Evolutionary conservation across 2,113 vertebrate species (phyloP).

Genomic region (Ptilorrhoa leucosticta): DNA sequence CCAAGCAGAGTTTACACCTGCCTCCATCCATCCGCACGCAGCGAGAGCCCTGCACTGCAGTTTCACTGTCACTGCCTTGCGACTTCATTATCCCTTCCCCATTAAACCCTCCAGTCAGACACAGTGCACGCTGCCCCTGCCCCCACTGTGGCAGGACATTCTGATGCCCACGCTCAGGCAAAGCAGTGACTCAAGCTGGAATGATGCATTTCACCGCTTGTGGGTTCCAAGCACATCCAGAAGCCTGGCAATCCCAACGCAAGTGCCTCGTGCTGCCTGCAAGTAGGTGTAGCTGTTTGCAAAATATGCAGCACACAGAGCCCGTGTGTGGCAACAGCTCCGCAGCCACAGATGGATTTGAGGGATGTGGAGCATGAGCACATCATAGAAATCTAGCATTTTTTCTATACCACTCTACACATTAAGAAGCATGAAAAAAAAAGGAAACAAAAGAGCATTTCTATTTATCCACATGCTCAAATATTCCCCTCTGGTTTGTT

Average conservation of each 20-base stretch:
- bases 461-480: neutral
- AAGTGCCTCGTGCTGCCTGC: neutral
- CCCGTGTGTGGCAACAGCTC: conserved; percentile 22
- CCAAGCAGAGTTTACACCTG: neutral
- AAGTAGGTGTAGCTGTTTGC: conserved; percentile 55
- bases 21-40: neutral
- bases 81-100: neutral
- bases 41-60: neutral
- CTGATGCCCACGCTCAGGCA: neutral
- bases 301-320: neutral
- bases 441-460: neutral
- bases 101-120: neutral
- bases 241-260: neutral
- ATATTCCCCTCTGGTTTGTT: neutral
- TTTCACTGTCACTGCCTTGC: neutral
- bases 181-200: neutral
- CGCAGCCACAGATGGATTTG: neutral
- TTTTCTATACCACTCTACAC: neutral
- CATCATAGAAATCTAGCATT: neutral
- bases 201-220: neutral
- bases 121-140: neutral
- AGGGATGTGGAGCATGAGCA: neutral
- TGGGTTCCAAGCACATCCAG: neutral
- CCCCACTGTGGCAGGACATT: neutral
- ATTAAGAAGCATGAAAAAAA: neutral